These are phyloP conservation scores for Taphrorychus bicolor DNA, from an alignment of 2,888 invertebrate species.

Conservation along the genomic window DNA sequence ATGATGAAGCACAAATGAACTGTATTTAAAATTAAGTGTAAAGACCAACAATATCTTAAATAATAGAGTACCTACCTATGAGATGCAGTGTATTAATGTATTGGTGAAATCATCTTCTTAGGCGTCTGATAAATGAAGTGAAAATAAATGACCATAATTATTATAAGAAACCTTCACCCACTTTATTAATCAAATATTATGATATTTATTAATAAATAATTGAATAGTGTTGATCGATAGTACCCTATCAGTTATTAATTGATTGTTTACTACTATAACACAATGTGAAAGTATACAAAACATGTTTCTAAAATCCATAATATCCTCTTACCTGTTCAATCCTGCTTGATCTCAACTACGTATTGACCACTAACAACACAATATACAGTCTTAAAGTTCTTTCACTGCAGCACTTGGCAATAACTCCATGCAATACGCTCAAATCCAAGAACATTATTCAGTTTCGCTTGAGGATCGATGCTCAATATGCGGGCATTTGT, in stretches of 20 bases:
- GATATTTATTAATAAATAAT: constrained; percentile 10
- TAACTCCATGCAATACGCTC: background rate
- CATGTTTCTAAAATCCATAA: too few relatives aligned
- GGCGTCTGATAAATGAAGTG: too few relatives aligned
- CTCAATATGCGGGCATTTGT: background rate
- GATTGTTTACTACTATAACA: background rate
- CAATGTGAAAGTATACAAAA: background rate
- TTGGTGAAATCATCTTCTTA: too few relatives aligned
- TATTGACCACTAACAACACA: background rate
- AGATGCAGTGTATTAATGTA: too few relatives aligned
- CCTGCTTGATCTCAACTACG: too few relatives aligned
- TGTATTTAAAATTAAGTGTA: too few relatives aligned
- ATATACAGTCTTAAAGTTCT: background rate
- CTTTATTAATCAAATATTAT: constrained; percentile 9
- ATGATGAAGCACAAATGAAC: too few relatives aligned
- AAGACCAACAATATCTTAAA: too few relatives aligned
- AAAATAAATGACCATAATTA: background rate
- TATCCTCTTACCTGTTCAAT: too few relatives aligned
- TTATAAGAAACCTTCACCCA: constrained; percentile 12
- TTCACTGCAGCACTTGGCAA: background rate
- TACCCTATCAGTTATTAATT: background rate
- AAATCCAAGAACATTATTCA: constrained; percentile 4
- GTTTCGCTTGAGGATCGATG: background rate
- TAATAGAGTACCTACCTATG: too few relatives aligned
- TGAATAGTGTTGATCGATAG: background rate